These are phyloP conservation scores for sheep (Ovis aries) DNA, from an alignment of 2,113 vertebrate genomes.

Conservation along the genomic window ARS-UI_Ramb_v3.0 NC_056055.1:214783001-214783500, in stretches of 20 bases:
- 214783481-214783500: background rate
- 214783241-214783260: background rate
- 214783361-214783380: background rate
- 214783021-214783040: background rate
- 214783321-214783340: background rate
- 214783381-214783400: background rate
- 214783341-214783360: background rate
- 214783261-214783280: background rate
- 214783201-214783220: background rate
- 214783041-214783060: background rate
- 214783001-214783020: background rate
- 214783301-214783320: background rate
- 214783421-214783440: background rate
- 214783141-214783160: background rate
- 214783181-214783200: background rate
- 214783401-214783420: background rate
- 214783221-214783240: background rate
- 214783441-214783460: background rate
- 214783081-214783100: background rate
- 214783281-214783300: background rate
- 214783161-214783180: background rate
- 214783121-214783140: background rate
- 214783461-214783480: background rate
- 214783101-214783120: background rate
- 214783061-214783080: background rate